Conservation (phyloP, 2,888 invertebrate genomes). For the Leptarthrus brevirostris region DNA sequence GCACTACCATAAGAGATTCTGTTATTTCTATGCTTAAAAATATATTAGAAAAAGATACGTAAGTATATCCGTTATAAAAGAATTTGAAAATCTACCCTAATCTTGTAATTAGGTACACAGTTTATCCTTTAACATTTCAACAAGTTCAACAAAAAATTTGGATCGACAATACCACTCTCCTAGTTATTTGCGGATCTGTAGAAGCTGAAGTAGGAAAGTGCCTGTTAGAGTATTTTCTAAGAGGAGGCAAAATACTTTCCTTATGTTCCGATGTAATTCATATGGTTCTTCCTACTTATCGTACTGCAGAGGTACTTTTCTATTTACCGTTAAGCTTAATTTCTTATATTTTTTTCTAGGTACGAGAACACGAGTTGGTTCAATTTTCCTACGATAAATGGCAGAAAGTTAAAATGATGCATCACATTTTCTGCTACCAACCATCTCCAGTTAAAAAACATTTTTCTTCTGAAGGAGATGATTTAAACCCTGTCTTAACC, state of each 20-base stretch:
- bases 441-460: slow-evolving; percentile 85
- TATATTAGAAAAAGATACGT: slow-evolving; percentile 80
- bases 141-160: slow-evolving; percentile 63
- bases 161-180: slow-evolving; percentile 74
- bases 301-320: slow-evolving; percentile 79
- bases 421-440: slow-evolving; percentile 89
- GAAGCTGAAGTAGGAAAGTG: slow-evolving; percentile 74
- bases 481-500: slow-evolving; percentile 67
- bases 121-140: slow-evolving; percentile 71
- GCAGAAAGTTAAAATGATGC: slow-evolving; percentile 87
- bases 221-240: slow-evolving; percentile 77
- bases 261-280: slow-evolving; percentile 85
- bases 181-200: slow-evolving; percentile 83
- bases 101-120: slow-evolving; percentile 70
- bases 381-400: slow-evolving; percentile 86
- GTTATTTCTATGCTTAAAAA: slow-evolving; percentile 77
- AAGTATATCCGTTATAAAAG: no score
- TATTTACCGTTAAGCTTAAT: slow-evolving; percentile 3
- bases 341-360: slow-evolving; percentile 66
- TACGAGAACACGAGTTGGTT: slow-evolving; percentile 84
- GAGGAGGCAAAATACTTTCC: slow-evolving; percentile 80
- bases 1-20: slow-evolving; percentile 78
- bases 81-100: no score
- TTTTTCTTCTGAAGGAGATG: slow-evolving; percentile 82
- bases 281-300: slow-evolving; percentile 81